A percentile compares a stretch with the other conserved stretches of the same genome.
Evolutionary conservation across 2,797 vertebrate species (phyloP).

Genomic region (Uromys caudimaculatus): DNA sequence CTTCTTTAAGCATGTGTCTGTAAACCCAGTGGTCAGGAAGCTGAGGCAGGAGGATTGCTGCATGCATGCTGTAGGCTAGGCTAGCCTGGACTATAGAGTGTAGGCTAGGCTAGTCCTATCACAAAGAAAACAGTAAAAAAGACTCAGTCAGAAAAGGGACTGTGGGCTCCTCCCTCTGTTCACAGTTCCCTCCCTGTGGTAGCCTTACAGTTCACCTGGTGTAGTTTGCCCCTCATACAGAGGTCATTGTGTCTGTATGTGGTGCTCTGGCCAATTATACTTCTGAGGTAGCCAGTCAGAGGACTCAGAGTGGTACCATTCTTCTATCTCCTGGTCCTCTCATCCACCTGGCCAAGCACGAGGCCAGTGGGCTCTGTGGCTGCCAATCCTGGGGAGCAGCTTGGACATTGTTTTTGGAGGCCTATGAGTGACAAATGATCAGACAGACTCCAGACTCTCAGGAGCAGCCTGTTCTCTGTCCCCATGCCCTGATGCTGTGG

Average conservation of each 20-base stretch:
- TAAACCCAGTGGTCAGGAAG: neutral
- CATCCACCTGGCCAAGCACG: neutral
- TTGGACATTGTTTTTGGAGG: neutral
- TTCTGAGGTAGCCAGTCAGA: neutral
- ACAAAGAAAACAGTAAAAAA: neutral
- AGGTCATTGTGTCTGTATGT: neutral
- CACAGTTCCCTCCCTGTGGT: fast-evolving
- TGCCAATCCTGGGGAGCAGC: neutral
- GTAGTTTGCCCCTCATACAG: neutral
- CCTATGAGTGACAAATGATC: neutral
- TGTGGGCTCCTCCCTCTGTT: neutral
- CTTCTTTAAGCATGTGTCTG: neutral
- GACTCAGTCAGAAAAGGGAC: neutral
- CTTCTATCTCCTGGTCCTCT: neutral
- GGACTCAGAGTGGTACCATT: neutral
- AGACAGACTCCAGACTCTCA: neutral
- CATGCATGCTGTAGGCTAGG: neutral
- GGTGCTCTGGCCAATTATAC: neutral
- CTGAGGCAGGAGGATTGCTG: neutral
- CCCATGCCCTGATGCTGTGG: too few species aligned
- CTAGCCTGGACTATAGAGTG: neutral
- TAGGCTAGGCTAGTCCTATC: neutral
- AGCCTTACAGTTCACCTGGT: neutral
- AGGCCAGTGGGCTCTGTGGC: neutral
- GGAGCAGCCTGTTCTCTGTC: neutral